Base-by-base conservation (phyloP, 2,113 vertebrate species). In the Natator depressus region DNA sequence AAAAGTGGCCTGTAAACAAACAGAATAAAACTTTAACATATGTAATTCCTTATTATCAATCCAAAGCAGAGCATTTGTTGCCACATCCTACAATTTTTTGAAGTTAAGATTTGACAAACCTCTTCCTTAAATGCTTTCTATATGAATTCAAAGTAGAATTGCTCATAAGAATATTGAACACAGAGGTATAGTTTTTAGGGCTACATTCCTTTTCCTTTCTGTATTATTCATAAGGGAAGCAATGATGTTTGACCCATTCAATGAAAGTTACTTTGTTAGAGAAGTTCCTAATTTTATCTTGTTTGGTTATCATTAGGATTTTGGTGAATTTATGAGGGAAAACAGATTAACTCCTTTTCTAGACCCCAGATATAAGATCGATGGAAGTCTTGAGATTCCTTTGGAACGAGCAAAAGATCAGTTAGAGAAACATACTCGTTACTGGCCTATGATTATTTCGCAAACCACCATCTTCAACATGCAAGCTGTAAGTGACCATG, bases 361-460 rank as follows among this genome's bases (percentile, higher is more conserved):
- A 95, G 99, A 99, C 91, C 97, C 98, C 85, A 98, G 98, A 98
- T 98, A 98, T 94, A 97, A 98, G 96, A 98, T 98, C 1, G 99
- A 99, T 95, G 98, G 98, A 46, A 98, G 98, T 46, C 98, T 98
- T 93, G 99, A 99, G 97, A 96, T 99, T 54, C 99, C 99, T 20
- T 95, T 98, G 82, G 99, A 99, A 95, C 98, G 99, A 95, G 99
- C 99, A 79, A 99, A 99, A 98, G 98, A 98, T 88, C 99, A 99
- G 96, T 98, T 99, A 96, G 99, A 99, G 96, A 99, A 99, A 80
- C 98, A 99, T 95, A 99, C 99, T 76, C 99, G 99, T 53, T 99
- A 99, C 97, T 99, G 99, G 99, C 99, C 99, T 25, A 99, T 99
- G 99, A 99, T 99, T 96, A 99, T 99, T 97, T 99, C 99, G 93